A percentile compares a stretch with the other conserved stretches of the same genome.
Conservation (phyloP, 2,113 vertebrate genomes). For the Coturnix japonica region DNA sequence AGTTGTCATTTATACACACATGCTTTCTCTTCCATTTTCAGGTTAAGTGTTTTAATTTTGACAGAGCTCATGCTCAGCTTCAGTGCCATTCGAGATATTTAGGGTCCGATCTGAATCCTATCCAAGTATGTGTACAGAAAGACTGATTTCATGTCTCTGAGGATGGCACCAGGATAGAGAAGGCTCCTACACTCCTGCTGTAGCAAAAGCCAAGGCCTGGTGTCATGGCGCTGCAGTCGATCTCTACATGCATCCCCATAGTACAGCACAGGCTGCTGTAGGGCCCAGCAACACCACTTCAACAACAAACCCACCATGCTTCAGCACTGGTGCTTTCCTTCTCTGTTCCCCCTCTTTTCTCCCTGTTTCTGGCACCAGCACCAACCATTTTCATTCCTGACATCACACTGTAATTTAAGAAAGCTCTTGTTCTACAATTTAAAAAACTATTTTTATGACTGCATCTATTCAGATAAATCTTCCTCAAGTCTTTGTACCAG, state of each 20-base stretch:
- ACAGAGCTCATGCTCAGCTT: background rate
- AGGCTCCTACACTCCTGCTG: background rate
- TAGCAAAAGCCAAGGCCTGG: constrained; percentile 3
- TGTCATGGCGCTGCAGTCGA: background rate
- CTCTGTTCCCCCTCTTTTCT: background rate
- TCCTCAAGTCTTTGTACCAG: background rate
- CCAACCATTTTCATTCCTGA: background rate
- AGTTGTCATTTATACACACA: background rate
- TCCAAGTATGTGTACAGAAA: background rate
- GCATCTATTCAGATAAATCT: background rate
- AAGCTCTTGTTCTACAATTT: background rate
- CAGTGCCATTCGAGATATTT: background rate
- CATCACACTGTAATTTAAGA: background rate
- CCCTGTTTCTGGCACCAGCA: background rate
- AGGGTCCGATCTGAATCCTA: background rate
- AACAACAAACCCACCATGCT: background rate
- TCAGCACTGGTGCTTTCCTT: constrained; percentile 15
- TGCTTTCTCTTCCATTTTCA: background rate
- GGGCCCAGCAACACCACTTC: background rate
- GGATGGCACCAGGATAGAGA: background rate
- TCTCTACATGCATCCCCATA: background rate
- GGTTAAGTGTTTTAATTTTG: constrained; percentile 12
- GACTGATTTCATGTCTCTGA: background rate
- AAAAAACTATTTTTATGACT: background rate
- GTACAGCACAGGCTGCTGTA: background rate